Evolutionary conservation across 2,888 invertebrate species (phyloP).

Genomic region (Plagiodera versicolora): DNA sequence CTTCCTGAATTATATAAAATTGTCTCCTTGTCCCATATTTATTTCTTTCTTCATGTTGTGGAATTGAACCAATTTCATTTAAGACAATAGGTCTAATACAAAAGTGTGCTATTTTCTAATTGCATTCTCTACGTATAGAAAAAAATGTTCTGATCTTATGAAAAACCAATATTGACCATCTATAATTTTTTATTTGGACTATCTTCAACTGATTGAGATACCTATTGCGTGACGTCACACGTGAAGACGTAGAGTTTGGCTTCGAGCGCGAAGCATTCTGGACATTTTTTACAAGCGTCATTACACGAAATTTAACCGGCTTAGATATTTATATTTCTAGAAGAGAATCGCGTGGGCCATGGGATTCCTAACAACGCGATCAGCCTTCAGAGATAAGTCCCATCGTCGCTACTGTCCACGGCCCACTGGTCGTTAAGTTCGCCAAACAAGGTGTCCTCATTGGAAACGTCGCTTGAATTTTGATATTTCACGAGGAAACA

Average conservation of each 20-base stretch:
- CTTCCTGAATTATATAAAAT: too few relatives aligned
- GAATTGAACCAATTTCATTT: too few relatives aligned
- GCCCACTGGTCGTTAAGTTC: conserved; percentile 33
- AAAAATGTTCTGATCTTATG: too few relatives aligned
- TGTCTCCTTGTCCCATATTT: too few relatives aligned
- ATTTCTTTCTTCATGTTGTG: too few relatives aligned
- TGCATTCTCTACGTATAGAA: too few relatives aligned
- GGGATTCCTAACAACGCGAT: conserved; percentile 36
- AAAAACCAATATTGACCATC: too few relatives aligned
- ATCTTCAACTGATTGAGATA: not conserved
- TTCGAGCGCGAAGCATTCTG: not conserved
- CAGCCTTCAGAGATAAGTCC: conserved; percentile 39
- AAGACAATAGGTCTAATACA: too few relatives aligned
- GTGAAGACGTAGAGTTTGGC: not conserved
- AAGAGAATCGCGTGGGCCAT: conserved; percentile 37
- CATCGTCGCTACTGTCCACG: conserved; percentile 37
- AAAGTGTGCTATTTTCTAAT: too few relatives aligned
- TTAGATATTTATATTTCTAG: conserved; percentile 38
- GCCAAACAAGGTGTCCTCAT: conserved; percentile 32
- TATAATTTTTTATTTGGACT: too few relatives aligned
- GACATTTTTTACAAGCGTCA: not conserved
- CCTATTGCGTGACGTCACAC: not conserved
- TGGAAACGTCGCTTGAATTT: conserved; percentile 28
- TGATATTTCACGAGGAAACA: conserved; percentile 22
- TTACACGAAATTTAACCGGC: conserved; percentile 9